Conservation (phyloP, 2,888 invertebrate species). For the Hartigia nigra region DNA sequence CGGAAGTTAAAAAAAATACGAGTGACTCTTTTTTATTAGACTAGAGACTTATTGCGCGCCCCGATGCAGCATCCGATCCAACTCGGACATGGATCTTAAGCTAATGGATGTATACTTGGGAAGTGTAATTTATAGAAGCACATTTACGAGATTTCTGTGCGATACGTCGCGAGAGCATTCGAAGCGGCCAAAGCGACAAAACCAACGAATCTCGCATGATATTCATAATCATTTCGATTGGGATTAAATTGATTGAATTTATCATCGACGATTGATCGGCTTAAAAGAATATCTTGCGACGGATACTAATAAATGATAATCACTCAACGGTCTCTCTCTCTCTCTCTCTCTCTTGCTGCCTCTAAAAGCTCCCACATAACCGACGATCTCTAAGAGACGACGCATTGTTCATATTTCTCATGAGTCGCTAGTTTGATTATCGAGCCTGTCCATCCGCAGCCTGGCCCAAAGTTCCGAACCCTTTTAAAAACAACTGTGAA, state of each 20-base stretch:
- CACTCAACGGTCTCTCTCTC: not conserved
- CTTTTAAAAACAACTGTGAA: not conserved
- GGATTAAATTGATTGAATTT: slow-evolving; percentile 13
- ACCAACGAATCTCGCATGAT: not conserved
- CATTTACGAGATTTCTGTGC: not conserved
- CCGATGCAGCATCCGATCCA: too few species aligned
- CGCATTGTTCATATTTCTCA: not conserved
- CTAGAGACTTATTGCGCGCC: too few species aligned
- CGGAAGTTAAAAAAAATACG: not conserved
- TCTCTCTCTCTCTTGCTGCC: not conserved
- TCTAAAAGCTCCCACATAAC: not conserved
- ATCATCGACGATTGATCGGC: not conserved
- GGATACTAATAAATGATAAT: not conserved
- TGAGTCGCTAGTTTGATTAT: not conserved
- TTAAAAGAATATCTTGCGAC: not conserved
- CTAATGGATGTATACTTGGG: not conserved
- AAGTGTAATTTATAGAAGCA: not conserved
- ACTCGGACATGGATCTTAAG: too few species aligned
- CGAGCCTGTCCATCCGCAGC: not conserved
- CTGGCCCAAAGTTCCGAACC: not conserved
- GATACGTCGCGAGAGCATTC: not conserved
- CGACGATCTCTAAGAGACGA: not conserved
- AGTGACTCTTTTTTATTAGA: not conserved
- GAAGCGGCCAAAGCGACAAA: slow-evolving; percentile 16
- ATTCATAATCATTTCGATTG: slow-evolving; percentile 15